phyloP scores from a whole-genome alignment of 2,113 vertebrate genomes.

The Myodes glareolus region DNA sequence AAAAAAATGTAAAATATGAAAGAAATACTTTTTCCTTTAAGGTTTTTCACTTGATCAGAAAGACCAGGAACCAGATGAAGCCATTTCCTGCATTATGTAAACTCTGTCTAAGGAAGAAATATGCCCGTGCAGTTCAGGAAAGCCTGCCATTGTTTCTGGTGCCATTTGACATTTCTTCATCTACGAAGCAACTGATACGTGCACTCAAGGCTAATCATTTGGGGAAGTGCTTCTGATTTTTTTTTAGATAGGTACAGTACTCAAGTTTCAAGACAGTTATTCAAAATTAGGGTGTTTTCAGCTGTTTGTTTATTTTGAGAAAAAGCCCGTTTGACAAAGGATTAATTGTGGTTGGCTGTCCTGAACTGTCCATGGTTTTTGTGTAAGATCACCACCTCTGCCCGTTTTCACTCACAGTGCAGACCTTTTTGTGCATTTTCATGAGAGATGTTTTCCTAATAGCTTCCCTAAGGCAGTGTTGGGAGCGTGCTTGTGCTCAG shows the following conservation, averaged over 20 bases:
- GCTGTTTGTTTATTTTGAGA: slow-evolving; percentile 79
- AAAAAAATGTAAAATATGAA: slow-evolving; percentile 63
- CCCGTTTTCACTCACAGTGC: slow-evolving; percentile 76
- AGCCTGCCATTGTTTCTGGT: slow-evolving; percentile 44
- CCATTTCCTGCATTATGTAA: slow-evolving; percentile 69
- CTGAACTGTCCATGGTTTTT: slow-evolving; percentile 77
- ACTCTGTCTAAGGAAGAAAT: slow-evolving; percentile 34
- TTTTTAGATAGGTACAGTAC: slow-evolving; percentile 76
- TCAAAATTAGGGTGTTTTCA: slow-evolving; percentile 74
- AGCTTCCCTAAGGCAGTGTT: slow-evolving; percentile 72
- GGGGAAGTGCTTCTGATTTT: slow-evolving; percentile 80
- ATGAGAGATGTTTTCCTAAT: slow-evolving; percentile 63
- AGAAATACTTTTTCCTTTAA: slow-evolving; percentile 77
- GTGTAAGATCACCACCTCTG: slow-evolving; percentile 74
- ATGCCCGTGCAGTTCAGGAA: slow-evolving; percentile 68
- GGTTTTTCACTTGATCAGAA: slow-evolving; percentile 73
- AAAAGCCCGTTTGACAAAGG: slow-evolving; percentile 78
- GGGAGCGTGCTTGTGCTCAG: slow-evolving; percentile 55
- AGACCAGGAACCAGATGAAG: slow-evolving; percentile 77
- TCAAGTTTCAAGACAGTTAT: slow-evolving; percentile 72
- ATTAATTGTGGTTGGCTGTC: slow-evolving; percentile 70
- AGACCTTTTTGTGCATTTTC: slow-evolving; percentile 81
- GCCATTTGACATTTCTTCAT: slow-evolving; percentile 56
- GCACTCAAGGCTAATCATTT: slow-evolving; percentile 64
- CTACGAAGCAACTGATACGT: slow-evolving; percentile 60